phyloP scores from a whole-genome alignment of 2,113 vertebrate genomes.

The Chaetura pelagica region DNA sequence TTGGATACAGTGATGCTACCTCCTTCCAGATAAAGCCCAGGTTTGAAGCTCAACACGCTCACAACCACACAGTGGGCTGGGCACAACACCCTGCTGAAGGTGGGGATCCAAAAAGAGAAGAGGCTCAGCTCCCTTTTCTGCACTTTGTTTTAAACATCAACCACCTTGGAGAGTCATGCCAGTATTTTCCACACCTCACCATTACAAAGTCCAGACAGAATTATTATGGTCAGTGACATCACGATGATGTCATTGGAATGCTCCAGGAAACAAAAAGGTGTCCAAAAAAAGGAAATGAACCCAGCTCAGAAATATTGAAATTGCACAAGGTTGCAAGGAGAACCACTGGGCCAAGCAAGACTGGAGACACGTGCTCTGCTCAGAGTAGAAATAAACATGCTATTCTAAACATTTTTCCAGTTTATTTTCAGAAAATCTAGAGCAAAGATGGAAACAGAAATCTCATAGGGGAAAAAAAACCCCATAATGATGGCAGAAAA shows the following conservation, averaged over 20 bases:
- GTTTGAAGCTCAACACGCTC: background rate
- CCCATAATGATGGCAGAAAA: accelerated
- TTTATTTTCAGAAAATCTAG: conserved; percentile 45
- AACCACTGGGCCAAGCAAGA: background rate
- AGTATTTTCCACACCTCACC: background rate
- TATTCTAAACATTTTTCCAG: conserved; percentile 26
- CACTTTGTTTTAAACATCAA: background rate
- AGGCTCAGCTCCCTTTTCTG: background rate
- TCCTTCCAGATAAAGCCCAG: background rate
- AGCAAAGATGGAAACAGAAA: conserved; percentile 12
- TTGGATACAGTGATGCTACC: background rate
- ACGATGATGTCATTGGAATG: background rate
- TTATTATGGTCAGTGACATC: background rate
- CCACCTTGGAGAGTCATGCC: background rate
- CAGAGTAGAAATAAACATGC: conserved; percentile 30
- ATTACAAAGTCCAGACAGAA: background rate
- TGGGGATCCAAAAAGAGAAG: background rate
- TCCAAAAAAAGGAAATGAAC: background rate
- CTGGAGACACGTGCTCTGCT: background rate
- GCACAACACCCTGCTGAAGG: background rate
- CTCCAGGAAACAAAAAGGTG: background rate
- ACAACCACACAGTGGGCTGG: background rate
- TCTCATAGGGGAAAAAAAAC: background rate
- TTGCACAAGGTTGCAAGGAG: background rate
- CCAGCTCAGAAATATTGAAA: background rate